These are phyloP conservation scores for Archivesica marissinica DNA, from an alignment of 1,140 invertebrate species.

Conservation along the genomic window DNA sequence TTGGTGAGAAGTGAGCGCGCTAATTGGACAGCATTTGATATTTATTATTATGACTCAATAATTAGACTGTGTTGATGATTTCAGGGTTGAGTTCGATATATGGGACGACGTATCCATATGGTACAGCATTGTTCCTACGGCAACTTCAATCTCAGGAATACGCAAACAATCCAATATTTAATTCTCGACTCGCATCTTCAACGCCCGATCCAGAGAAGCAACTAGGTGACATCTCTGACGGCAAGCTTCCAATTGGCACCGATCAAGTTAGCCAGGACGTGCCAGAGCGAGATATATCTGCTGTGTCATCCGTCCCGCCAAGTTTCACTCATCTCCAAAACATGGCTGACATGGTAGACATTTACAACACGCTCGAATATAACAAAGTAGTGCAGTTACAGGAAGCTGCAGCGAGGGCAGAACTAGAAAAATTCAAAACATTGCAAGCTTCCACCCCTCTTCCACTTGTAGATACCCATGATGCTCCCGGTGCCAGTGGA, in stretches of 20 bases:
- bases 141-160: constrained; percentile 38
- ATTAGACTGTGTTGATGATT: too few species aligned
- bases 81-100: constrained; percentile 34
- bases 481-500: too few species aligned
- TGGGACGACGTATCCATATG: constrained; percentile 47
- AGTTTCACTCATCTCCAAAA: constrained; percentile 51
- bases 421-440: constrained; percentile 46
- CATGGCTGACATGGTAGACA: constrained; percentile 60
- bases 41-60: too few species aligned
- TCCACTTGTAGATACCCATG: too few species aligned
- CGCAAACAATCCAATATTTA: constrained; percentile 36
- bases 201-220: constrained; percentile 58
- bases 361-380: constrained; percentile 46
- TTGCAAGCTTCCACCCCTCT: too few species aligned
- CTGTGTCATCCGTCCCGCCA: constrained; percentile 40
- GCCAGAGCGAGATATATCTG: constrained; percentile 45
- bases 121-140: constrained; percentile 31
- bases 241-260: background rate
- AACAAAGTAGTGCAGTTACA: constrained; percentile 40
- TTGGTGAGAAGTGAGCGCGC: too few species aligned
- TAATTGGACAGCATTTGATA: too few species aligned
- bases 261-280: constrained; percentile 20
- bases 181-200: constrained; percentile 43
- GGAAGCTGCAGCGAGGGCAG: constrained; percentile 34
- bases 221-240: constrained; percentile 1